Evolutionary conservation across 2,888 invertebrate species (phyloP), one percentile per base, ranked within the genome.

Genomic region (Tyria jacobaeae): DNA sequence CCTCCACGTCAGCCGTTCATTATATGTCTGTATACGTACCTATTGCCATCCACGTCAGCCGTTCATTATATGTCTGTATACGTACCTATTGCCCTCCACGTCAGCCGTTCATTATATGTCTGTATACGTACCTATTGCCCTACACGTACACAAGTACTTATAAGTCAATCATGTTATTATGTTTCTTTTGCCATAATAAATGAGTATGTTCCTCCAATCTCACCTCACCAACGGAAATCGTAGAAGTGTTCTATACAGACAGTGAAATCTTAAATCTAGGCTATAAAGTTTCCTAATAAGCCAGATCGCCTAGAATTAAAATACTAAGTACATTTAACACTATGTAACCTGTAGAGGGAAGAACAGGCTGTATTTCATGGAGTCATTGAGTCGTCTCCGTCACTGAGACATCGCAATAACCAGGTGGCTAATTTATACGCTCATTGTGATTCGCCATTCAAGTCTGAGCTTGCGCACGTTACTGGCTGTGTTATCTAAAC

Each of bases 341-440:
- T 44, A 35, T 39, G 17, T 25, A 51, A 44, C 41, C 34, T 37
- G 34, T 7, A 12, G 25, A 21, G 24, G 41, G 35, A 41, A 51
- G 34, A 21, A 31, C 25, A 34, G 50, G 39, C 41, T 62, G 51
- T 62, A 57, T 62, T 37, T 57, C 62, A 62, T 39, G 48, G 31
- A 77, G 72, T 79, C 75, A 84, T 83, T 80, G 83, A 83, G 78
- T 79, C 80, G 78, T 83, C 73, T 73, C 64, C 57, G 79, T 82
- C 79, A 78, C 58, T 2, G 15, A 50, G 82, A 83, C 82, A 78
- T 81, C 75, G 79, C 81, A 76, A 83, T 83, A 82, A 81, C 72
- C 75, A 56, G 66, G 68, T 79, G 72, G 76, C 80, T 85, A 85
- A 85, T 85, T 85, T 85, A 85, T 85, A 80, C 76, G 70, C 68